Conservation (phyloP, 2,888 invertebrate species). For the Lycophotia porphyrea region DNA sequence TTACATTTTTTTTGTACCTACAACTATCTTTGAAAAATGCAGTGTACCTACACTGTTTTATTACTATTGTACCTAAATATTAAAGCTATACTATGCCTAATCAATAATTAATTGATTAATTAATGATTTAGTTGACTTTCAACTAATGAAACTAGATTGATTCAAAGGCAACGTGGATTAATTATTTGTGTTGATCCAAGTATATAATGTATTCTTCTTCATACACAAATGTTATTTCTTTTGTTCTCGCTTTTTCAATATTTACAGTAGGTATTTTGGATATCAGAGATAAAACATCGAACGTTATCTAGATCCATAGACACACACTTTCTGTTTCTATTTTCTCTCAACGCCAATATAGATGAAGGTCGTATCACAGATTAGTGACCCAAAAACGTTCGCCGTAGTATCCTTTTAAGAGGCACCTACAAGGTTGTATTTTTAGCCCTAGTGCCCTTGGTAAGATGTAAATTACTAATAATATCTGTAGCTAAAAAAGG, state of each 20-base stretch:
- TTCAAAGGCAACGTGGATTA: background rate
- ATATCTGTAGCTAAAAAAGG: background rate
- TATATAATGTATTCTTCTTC: background rate
- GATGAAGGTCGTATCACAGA: constrained; percentile 3
- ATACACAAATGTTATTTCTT: background rate
- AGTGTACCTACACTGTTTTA: background rate
- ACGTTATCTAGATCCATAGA: background rate
- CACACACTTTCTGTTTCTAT: background rate
- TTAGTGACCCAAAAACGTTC: constrained; percentile 22
- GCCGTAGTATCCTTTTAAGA: background rate
- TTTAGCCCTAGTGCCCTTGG: background rate
- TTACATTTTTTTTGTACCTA: background rate
- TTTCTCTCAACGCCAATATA: background rate
- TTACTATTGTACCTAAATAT: background rate
- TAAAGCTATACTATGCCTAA: background rate
- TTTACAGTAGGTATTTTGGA: background rate
- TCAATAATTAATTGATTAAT: background rate
- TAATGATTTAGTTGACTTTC: background rate
- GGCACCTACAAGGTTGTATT: background rate
- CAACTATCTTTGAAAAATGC: background rate
- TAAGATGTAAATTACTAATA: background rate
- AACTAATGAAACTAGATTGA: background rate
- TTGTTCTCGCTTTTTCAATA: background rate
- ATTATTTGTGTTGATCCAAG: background rate
- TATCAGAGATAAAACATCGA: background rate